A percentile compares a stretch with the other conserved stretches of the same genome.
Evolutionary conservation across 92 coral and sea anemone genomes (phyloP).

Genomic region (Muricea muricata): DNA sequence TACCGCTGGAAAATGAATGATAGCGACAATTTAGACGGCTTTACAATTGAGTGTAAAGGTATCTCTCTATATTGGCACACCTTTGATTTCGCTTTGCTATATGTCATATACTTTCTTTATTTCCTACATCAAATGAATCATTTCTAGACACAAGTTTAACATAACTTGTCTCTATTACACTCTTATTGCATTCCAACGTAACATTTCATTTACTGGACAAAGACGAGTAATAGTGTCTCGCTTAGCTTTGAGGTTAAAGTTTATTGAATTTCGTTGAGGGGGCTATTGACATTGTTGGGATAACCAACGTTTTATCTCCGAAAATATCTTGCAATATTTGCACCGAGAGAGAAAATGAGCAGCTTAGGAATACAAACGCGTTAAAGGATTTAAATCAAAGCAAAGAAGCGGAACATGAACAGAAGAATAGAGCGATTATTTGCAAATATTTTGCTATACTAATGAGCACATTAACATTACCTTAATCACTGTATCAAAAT

Average conservation of each 20-base stretch:
- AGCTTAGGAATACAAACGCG: conserved; percentile 15
- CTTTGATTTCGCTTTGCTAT: not conserved
- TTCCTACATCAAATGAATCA: too few species aligned
- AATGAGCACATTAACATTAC: not conserved
- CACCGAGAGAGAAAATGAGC: not conserved
- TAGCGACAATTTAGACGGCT: too few species aligned
- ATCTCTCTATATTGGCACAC: not conserved
- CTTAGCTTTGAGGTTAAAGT: not conserved
- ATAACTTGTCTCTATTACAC: too few species aligned
- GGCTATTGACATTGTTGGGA: conserved; percentile 7
- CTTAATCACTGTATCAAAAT: not conserved
- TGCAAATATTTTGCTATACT: not conserved
- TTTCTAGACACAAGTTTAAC: too few species aligned
- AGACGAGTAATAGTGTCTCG: too few species aligned
- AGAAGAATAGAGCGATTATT: not conserved
- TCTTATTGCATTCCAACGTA: not conserved
- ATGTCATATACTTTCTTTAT: too few species aligned
- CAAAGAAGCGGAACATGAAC: not conserved
- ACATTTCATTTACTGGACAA: not conserved
- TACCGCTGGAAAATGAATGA: too few species aligned
- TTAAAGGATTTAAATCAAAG: not conserved
- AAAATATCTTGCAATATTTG: conserved; percentile 17
- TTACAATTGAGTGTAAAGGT: not conserved
- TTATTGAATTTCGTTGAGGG: conserved; percentile 12
- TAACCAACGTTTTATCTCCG: not conserved